Conservation (phyloP, 2,888 invertebrate genomes). For the Cylindroiulus punctatus region DNA sequence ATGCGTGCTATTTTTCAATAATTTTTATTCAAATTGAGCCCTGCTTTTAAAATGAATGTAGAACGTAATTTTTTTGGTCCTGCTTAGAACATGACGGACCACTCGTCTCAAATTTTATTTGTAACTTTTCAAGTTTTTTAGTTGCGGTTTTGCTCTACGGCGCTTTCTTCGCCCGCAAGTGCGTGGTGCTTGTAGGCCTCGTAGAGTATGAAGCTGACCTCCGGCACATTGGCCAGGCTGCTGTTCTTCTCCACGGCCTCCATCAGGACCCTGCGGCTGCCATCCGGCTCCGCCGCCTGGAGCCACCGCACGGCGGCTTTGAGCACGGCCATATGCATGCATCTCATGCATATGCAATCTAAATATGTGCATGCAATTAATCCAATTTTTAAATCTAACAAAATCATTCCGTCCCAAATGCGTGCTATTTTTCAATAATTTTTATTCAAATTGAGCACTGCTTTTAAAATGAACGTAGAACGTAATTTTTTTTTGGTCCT, state of each 20-base stretch:
- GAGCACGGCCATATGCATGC: too few species aligned
- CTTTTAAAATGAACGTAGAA: too few species aligned
- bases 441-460: too few species aligned
- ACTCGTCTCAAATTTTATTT: not conserved
- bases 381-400: too few species aligned
- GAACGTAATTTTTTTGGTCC: not conserved
- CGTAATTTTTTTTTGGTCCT: not conserved
- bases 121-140: not conserved
- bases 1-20: too few species aligned
- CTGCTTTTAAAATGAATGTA: too few species aligned
- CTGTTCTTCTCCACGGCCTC: conserved; percentile 35
- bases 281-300: not conserved
- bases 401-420: too few species aligned
- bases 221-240: conserved; percentile 36
- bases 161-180: not conserved
- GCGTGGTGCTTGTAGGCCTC: conserved; percentile 46
- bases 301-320: conserved; percentile 48
- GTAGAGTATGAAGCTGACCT: conserved; percentile 39
- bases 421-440: too few species aligned
- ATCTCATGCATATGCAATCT: too few species aligned
- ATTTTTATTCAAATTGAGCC: too few species aligned
- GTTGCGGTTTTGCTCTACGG: not conserved
- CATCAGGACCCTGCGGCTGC: not conserved
- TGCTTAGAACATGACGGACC: too few species aligned
- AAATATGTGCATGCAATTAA: too few species aligned